phyloP scores from a whole-genome alignment of 2,797 vertebrate genomes.

The Cottoperca gobio region DNA sequence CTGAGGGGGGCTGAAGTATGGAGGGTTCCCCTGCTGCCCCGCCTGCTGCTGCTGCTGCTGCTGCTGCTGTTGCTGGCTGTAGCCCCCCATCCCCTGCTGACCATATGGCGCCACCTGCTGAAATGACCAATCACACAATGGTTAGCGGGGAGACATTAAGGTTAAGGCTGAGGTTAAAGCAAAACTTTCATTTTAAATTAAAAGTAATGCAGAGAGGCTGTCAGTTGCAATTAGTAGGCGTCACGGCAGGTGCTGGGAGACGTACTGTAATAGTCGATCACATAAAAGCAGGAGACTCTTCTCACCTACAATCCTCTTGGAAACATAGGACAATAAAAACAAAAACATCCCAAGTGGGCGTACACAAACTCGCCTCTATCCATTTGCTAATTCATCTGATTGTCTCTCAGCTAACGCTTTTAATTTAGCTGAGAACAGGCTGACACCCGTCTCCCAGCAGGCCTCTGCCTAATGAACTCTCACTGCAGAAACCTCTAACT shows the following conservation, averaged over 20 bases:
- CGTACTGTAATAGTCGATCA: constrained; percentile 4
- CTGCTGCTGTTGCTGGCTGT: constrained; percentile 83
- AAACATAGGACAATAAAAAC: constrained; percentile 11
- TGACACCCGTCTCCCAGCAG: constrained; percentile 54
- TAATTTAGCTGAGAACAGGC: constrained; percentile 58
- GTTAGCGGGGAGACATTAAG: constrained; percentile 47
- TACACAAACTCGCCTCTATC: constrained; percentile 30
- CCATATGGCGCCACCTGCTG: constrained; percentile 91
- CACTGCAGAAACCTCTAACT: constrained; percentile 56
- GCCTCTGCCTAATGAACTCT: constrained; percentile 71
- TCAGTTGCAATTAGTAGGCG: constrained; percentile 22
- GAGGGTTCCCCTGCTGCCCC: constrained; percentile 90
- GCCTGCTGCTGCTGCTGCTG: constrained; percentile 76
- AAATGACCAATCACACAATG: constrained; percentile 62
- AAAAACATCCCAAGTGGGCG: constrained; percentile 18
- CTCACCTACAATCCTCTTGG: constrained; percentile 1
- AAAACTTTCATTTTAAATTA: constrained; percentile 39
- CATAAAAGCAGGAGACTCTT: background rate
- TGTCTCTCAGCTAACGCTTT: constrained; percentile 48
- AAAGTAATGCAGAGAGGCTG: constrained; percentile 21
- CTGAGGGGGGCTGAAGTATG: constrained; percentile 94
- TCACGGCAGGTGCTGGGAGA: constrained; percentile 28
- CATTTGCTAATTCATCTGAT: constrained; percentile 46
- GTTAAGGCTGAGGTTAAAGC: constrained; percentile 29
- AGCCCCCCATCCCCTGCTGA: constrained; percentile 87